Evolutionary conservation across 2,113 vertebrate species (phyloP), one percentile per base, ranked within the genome.

Genomic region (Nannospalax galili): DNA sequence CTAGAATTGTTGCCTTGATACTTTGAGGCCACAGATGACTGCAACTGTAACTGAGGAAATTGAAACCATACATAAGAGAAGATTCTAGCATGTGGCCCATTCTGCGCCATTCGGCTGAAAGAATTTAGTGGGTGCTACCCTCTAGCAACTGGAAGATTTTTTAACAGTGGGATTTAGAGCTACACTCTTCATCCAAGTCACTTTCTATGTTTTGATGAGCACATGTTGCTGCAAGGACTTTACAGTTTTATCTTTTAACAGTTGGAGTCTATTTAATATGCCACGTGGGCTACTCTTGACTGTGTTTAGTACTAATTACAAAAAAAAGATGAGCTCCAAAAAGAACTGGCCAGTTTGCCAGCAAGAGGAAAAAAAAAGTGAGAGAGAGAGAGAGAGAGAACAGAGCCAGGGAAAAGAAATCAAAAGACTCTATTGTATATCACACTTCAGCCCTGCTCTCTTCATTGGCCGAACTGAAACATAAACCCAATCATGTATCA

Each of bases 131-230:
- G 60, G 19, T 79, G 52, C 64, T 24, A 37, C n/a, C 24, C 30
- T 84, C 26, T 89, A 58, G 30, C 62, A 28, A 56, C 85, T 67
- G 92, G 58, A 89, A 94, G 26, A 77, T 79, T 48, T 86, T 70
- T 89, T 94, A 88, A 85, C 26, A 86, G 48, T 79, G 5, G n/a
- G 5, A 89, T 84, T 75, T 70, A 91, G 40, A 22, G 11, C 48
- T 78, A 91, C 0, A 35, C 2, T 37, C 42, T 94, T 79, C 16
- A 28, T 74, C 48, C 69, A 88, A 92, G 22, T 20, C 35, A 75
- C 48, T 90, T 42, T 74, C 28, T 82, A 32, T 92, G 17, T 56
- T 94, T 95, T 91, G 69, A 84, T 88, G 89, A 79, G 37, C 28
- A 40, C 30, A 14, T 72, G 65, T 89, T 58, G 65, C n/a, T 92